These are phyloP conservation scores for Parapsyche elsis DNA, from an alignment of 1,140 invertebrate species.

Conservation along the genomic window DNA sequence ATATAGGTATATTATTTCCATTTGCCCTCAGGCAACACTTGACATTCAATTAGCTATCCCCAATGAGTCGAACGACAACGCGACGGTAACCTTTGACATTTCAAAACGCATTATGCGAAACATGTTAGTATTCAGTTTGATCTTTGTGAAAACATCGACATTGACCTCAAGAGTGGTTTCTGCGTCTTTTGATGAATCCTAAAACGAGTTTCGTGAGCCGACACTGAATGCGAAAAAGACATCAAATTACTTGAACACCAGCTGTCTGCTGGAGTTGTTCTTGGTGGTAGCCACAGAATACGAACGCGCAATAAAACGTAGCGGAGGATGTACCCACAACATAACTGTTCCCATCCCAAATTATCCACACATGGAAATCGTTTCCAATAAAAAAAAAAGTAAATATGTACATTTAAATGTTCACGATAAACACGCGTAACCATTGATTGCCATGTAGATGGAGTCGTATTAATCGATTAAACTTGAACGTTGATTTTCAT, in stretches of 20 bases:
- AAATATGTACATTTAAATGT: not conserved
- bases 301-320: not conserved
- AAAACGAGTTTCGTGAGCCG: too few species aligned
- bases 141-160: not conserved
- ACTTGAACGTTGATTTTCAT: too few species aligned
- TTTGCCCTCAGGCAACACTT: too few species aligned
- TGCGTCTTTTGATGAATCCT: too few species aligned
- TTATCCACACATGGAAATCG: too few species aligned
- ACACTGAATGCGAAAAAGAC: not conserved
- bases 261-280: not conserved
- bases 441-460: too few species aligned
- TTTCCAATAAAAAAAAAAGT: not conserved
- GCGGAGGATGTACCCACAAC: not conserved
- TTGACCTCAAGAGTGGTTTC: not conserved
- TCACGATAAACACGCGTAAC: not conserved
- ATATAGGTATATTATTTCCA: too few species aligned
- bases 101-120: too few species aligned
- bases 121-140: too few species aligned
- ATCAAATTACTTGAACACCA: not conserved
- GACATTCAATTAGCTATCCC: too few species aligned
- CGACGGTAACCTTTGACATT: conserved; percentile 3
- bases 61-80: not conserved
- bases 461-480: too few species aligned
- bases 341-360: too few species aligned
- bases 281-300: not conserved